Base-by-base conservation (phyloP, 2,113 vertebrate genomes). In the Cacatua alba region DNA sequence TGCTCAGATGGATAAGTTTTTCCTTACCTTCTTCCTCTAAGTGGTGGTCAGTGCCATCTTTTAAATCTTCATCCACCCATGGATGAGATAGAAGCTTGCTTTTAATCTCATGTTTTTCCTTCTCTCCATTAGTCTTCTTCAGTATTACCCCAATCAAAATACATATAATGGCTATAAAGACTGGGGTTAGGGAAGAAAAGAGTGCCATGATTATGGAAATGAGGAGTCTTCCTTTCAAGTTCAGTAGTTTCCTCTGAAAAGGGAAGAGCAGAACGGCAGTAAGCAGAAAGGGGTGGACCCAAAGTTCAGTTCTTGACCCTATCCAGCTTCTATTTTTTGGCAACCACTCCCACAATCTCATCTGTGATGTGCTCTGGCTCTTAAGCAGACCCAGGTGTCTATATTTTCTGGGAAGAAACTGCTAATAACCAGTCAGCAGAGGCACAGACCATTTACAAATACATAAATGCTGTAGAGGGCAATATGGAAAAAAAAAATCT, bases 21-120 rank as follows among this genome's bases (percentile, higher is more conserved):
- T 76, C 68, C 97, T 97, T 97, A 99, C 98, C 98, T 97, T 98
- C 96, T 69, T 98, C 98, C 49, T 37, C 97, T 11, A 82, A 74
- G 46, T 75, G 83, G 67, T 97, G 94, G 17, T 98, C 97, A 21
- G 98, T 98, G 35, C 97, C 93, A 33, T 99, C 99, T 95, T 98
- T 98, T 64, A 99, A 96, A 84, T 99, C 99, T 96, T 99, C 98
- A 86, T 99, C 98, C 35, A 98, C 98, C 99, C 99, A 99, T 0
- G 99, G 99, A 31, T 39, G 97, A 39, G 88, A 53, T 12, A 94
- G 44, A 2, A 25, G 17, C 26, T 84, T 86, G n/a, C 48, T 86
- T 94, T 79, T 85, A 33, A 55, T 18, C 72, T 95, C 81, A 19
- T 0, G 0, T 4, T 96, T 77, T 69, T 72, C 62, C 62, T 95